Percentiles rank a stretch among this genome's conserved stretches.
Conservation (phyloP, 2,888 invertebrate genomes). For the Lomographa bimaculata region DNA sequence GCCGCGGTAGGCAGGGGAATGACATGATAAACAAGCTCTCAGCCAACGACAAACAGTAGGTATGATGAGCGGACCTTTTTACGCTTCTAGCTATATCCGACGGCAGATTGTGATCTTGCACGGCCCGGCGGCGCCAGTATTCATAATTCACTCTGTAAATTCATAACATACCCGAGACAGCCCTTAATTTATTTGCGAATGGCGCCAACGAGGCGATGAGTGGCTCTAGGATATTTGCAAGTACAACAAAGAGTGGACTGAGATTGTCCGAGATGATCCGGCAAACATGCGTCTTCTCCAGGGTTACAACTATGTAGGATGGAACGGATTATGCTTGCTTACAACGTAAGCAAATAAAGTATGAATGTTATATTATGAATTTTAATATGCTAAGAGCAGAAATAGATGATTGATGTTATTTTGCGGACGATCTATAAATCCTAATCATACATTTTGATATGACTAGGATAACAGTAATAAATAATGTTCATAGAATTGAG, state of each 20-base stretch:
- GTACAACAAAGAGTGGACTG: conserved; percentile 55
- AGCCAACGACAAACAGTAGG: conserved; percentile 45
- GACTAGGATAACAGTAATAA: no score
- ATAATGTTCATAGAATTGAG: no score
- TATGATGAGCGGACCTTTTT: conserved; percentile 66
- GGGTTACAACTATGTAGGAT: no score
- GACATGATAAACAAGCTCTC: conserved; percentile 52
- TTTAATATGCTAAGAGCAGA: no score
- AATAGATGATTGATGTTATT: no score
- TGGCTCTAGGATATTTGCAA: conserved; percentile 68
- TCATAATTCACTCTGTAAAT: conserved; percentile 76
- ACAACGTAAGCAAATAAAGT: no score
- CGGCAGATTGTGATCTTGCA: conserved; percentile 71
- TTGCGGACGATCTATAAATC: no score
- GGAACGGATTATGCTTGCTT: no score
- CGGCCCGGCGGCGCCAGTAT: conserved; percentile 66
- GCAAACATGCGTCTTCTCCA: conserved; percentile 25
- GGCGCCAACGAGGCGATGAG: conserved; percentile 74
- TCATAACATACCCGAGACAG: conserved; percentile 76
- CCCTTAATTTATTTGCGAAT: conserved; percentile 78
- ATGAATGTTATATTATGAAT: no score
- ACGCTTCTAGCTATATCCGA: conserved; percentile 53
- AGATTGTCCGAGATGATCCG: conserved; percentile 31
- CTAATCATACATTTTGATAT: no score
- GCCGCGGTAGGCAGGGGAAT: conserved; percentile 42